phyloP scores from a whole-genome alignment of 2,113 vertebrate species.

The Chaetodon trifascialis region DNA sequence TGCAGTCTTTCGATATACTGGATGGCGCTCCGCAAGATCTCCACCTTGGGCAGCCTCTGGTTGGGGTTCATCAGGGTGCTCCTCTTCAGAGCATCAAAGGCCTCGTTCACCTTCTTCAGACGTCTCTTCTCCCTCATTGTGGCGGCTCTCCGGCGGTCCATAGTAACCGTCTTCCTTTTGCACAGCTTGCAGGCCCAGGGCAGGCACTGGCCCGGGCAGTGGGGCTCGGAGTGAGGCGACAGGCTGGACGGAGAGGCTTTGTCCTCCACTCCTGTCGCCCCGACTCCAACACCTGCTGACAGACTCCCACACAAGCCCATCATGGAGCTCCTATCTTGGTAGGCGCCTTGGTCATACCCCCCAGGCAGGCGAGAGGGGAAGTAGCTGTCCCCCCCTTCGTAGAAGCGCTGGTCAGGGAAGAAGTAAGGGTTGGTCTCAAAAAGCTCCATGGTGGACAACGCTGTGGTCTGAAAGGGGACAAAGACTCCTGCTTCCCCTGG shows the following conservation, averaged over 20 bases:
- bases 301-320: constrained; percentile 87
- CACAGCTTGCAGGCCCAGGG: constrained; percentile 98
- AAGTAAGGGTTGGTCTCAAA: constrained; percentile 98
- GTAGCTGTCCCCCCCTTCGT: constrained; percentile 91
- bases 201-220: constrained; percentile 95
- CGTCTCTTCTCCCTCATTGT: constrained; percentile 95
- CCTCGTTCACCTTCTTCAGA: constrained; percentile 98
- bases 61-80: constrained; percentile 98
- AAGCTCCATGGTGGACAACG: constrained; percentile 91
- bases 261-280: constrained; percentile 86
- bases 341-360: constrained; percentile 87
- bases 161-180: constrained; percentile 94
- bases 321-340: constrained; percentile 89
- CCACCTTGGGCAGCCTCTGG: constrained; percentile 98
- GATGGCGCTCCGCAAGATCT: constrained; percentile 97
- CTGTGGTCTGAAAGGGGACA: constrained; percentile 52
- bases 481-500: constrained; percentile 61
- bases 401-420: constrained; percentile 96
- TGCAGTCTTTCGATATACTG: constrained; percentile 98
- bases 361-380: constrained; percentile 89
- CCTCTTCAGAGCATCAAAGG: constrained; percentile 96
- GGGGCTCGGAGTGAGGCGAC: constrained; percentile 87
- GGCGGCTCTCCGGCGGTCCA: constrained; percentile 94
- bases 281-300: constrained; percentile 72
- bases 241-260: constrained; percentile 88